Conservation (phyloP, 2,888 invertebrate genomes). For the Panopea generosa region DNA sequence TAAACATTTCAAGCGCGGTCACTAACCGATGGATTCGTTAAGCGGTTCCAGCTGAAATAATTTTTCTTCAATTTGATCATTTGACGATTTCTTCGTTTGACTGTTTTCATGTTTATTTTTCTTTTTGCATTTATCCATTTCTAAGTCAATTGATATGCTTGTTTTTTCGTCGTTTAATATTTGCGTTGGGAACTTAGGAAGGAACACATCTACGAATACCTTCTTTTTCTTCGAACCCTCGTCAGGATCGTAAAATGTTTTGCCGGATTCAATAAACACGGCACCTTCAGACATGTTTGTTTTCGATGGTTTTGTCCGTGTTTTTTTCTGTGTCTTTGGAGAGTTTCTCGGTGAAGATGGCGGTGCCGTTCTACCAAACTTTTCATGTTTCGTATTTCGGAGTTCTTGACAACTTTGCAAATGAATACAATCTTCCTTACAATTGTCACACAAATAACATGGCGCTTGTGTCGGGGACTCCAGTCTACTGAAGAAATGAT, state of each 20-base stretch:
- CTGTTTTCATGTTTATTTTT: no score
- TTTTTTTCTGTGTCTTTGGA: constrained; percentile 18
- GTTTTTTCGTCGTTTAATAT: constrained; percentile 24
- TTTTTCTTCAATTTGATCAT: no score
- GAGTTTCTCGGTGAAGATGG: constrained; percentile 46
- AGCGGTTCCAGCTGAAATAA: no score
- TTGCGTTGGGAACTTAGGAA: constrained; percentile 62
- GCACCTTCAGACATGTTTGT: constrained; percentile 40
- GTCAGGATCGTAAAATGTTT: constrained; percentile 53
- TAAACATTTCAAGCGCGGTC: no score
- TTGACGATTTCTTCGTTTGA: no score
- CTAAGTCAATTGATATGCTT: constrained; percentile 11
- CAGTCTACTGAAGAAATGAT: constrained; percentile 57
- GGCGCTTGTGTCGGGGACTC: constrained; percentile 20
- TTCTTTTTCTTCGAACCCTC: constrained; percentile 62
- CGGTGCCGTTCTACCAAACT: constrained; percentile 48
- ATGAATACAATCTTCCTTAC: constrained; percentile 39
- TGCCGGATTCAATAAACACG: constrained; percentile 53
- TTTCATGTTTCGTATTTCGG: constrained; percentile 13
- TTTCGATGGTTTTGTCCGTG: constrained; percentile 17
- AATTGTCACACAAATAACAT: constrained; percentile 51
- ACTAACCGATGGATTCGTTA: no score
- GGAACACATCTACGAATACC: constrained; percentile 71
- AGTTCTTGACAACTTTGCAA: neutral
- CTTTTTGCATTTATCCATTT: neutral